phyloP scores from a whole-genome alignment of 2,797 vertebrate genomes.

The Gorsachius magnificus region DNA sequence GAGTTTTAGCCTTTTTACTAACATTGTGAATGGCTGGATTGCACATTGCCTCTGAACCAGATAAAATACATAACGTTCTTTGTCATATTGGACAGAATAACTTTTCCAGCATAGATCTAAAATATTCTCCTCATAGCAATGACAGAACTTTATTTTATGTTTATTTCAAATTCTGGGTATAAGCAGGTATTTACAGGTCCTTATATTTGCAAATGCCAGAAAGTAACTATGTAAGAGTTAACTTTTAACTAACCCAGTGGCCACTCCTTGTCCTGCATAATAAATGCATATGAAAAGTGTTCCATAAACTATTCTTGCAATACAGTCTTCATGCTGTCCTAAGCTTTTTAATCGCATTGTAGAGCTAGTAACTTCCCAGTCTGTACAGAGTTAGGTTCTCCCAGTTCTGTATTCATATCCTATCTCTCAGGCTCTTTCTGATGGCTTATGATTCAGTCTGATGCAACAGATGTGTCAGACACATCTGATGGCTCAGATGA shows the following conservation, averaged over 20 bases:
- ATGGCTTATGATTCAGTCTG: background rate
- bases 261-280: background rate
- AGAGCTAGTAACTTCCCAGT: background rate
- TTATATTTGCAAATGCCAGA: background rate
- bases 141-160: background rate
- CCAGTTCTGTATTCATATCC: background rate
- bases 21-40: background rate
- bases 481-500: background rate
- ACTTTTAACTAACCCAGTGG: background rate
- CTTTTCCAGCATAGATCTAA: background rate
- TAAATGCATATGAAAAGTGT: no score
- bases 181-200: background rate
- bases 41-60: background rate
- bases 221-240: background rate
- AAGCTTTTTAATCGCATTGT: background rate
- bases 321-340: background rate
- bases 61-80: background rate
- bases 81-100: background rate
- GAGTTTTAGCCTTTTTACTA: background rate
- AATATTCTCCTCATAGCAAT: background rate
- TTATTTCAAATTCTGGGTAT: background rate
- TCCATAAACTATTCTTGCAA: background rate
- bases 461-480: background rate
- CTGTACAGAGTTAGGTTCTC: background rate
- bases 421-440: background rate